Percentiles rank a stretch among this genome's conserved stretches.
Conservation (phyloP, 2,113 vertebrate species). For the Lipotes vexillifer region DNA sequence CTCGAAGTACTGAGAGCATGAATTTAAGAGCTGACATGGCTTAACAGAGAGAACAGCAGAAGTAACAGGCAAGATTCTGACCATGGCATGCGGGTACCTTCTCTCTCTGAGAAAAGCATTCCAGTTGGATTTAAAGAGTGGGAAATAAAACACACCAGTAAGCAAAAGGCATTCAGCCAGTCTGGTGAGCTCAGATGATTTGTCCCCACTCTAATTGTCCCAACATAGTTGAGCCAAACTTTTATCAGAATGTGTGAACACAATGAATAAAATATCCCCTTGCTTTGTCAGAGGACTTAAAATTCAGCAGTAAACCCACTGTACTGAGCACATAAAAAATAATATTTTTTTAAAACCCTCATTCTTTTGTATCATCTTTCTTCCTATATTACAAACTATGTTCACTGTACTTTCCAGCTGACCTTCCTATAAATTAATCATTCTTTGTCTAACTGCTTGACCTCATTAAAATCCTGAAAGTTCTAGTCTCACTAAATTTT, state of each 20-base stretch:
- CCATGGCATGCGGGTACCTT: neutral
- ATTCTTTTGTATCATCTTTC: neutral
- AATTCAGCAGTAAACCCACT: neutral
- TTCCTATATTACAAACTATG: neutral
- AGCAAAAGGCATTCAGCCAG: neutral
- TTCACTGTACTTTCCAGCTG: neutral
- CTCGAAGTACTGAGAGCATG: neutral
- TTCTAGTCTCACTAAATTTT: neutral
- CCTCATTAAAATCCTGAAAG: neutral
- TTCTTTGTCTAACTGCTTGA: constrained; percentile 8
- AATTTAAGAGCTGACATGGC: neutral
- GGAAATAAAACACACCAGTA: neutral
- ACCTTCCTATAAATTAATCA: neutral
- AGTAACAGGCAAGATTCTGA: neutral
- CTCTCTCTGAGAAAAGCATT: neutral
- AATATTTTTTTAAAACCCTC: neutral
- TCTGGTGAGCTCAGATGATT: neutral
- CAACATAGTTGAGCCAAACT: neutral
- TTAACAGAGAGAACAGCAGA: neutral
- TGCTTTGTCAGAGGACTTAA: neutral
- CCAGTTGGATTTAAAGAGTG: neutral
- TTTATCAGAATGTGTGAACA: neutral
- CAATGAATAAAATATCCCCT: neutral
- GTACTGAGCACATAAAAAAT: neutral
- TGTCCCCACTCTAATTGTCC: neutral